Evolutionary conservation across 2,888 invertebrate genomes (phyloP), one percentile per base, ranked within the genome.

Genomic region (Tachina fera): DNA sequence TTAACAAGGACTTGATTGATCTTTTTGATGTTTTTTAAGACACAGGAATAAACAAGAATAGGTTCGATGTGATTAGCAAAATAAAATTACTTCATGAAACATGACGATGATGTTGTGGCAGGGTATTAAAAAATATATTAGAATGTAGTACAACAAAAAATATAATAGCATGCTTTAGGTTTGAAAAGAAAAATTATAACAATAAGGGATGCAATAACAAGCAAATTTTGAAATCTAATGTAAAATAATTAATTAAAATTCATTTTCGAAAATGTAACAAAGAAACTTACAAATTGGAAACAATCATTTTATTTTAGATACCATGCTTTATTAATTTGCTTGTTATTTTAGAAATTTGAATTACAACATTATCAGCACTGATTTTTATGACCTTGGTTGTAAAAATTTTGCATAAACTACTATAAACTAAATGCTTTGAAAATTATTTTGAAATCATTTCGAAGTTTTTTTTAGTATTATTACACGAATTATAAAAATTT

Each of bases 1-100:
- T 78, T 83, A 77, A 83, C 83, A 83, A 78, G 83, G 72, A 83
- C 77, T 60, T 72, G 56, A 56, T 65, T 63, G 56, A 70, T 71
- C 72, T 83, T 61, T 72, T 67, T 60, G 39, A 65, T 68, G 43
- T 47, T 71, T 58, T 19, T 45, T 68, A 41, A 77, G 63, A 72
- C 65, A 72, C 65, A 60, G 63, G 60, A 67, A 75, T 72, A 83
- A 78, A 61, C 78, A 75, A 58, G 82, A 77, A 83, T 74, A 70
- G 68, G 60, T 79, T 60, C 77, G 56, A 70, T 19, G 82, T 78
- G 71, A 78, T 79, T 82, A 78, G 68, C 78, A 79, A 71, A 19
- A 58, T 4, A 13, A 65, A 63, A 63, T 39, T 14, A 49, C 4
- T 61, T 31, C 31, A 65, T 72, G 65, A 53, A 10, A 39, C 14